Evolutionary conservation across 2,113 vertebrate genomes (phyloP), one percentile per base, ranked within the genome.

Genomic region (Collichthys lucidus): DNA sequence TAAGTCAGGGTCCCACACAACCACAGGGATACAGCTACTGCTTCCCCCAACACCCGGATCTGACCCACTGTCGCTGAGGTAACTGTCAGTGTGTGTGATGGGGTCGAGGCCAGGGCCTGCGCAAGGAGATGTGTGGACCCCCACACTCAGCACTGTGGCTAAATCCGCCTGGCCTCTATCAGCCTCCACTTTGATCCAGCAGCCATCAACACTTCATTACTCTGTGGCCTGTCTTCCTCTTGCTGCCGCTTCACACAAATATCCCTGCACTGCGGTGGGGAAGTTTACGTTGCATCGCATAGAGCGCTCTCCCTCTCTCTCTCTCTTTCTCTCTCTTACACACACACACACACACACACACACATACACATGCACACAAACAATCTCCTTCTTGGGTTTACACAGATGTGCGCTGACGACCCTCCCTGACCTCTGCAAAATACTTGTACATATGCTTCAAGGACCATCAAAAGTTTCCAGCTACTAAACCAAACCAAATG

Each of bases 151-250:
- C 61, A 22, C 82, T 64, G 88, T 14, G 87, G 85, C 86, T 81
- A 24, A 65, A 90, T 93, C 91, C 89, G 82, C 88, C 90, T 70
- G 91, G 86, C 88, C 88, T 88, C 89, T 85, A 88, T 92, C 91
- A 86, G 47, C 86, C 89, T 82, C 57, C 70, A 52, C 92, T 93
- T 92, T 94, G 91, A 94, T 93, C 92, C 89, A 40, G 82, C 74
- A 82, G 84, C 86, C 91, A 91, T 92, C 89, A 89, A 91, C 94
- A 94, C 92, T 91, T 94, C 92, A 94, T 94, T 94, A 92, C 83
- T 91, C 88, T 74, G 80, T 26, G 72, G 86, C 76, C 86, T 29
- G 84, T 90, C 89, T 88, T 89, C 90, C 92, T 91, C 90, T 75
- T 42, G 78, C 82, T 77, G 89, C 88, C 46, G 72, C 76, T 85